phyloP scores from a whole-genome alignment of 2,113 vertebrate species.

The Opisthocomus hoazin region DNA sequence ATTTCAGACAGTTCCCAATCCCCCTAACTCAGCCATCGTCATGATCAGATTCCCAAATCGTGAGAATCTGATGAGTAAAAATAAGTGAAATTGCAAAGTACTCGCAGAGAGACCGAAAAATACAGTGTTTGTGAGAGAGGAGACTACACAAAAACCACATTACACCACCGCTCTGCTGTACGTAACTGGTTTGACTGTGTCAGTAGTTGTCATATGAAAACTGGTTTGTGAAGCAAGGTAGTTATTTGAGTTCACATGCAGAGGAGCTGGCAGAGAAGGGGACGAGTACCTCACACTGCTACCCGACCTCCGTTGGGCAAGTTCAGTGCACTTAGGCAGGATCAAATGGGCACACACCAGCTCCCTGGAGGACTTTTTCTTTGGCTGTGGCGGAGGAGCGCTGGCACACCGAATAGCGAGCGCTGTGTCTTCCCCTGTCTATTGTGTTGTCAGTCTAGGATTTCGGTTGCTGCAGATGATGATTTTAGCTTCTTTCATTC shows the following conservation, averaged over 20 bases:
- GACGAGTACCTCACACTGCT: accelerated
- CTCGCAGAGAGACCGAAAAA: background rate
- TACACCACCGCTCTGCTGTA: background rate
- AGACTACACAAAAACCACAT: background rate
- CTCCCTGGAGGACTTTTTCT: background rate
- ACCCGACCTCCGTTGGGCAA: accelerated
- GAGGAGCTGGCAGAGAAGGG: background rate
- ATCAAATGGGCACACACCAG: background rate
- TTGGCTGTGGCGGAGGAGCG: background rate
- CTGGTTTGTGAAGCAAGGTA: background rate
- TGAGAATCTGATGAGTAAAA: background rate
- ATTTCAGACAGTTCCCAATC: background rate
- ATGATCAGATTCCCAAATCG: background rate
- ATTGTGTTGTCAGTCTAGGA: background rate
- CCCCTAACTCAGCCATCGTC: background rate
- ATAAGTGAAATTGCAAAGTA: background rate
- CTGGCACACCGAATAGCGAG: background rate
- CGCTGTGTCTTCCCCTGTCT: background rate
- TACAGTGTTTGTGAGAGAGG: background rate
- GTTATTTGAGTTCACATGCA: background rate
- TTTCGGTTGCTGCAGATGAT: background rate
- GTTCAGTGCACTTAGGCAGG: background rate
- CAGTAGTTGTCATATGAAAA: background rate
- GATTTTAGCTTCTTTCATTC: background rate
- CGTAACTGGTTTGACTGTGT: background rate